These are phyloP conservation scores for Rutilus rutilus DNA, from an alignment of 2,113 vertebrate genomes.

Conservation along the genomic window DNA sequence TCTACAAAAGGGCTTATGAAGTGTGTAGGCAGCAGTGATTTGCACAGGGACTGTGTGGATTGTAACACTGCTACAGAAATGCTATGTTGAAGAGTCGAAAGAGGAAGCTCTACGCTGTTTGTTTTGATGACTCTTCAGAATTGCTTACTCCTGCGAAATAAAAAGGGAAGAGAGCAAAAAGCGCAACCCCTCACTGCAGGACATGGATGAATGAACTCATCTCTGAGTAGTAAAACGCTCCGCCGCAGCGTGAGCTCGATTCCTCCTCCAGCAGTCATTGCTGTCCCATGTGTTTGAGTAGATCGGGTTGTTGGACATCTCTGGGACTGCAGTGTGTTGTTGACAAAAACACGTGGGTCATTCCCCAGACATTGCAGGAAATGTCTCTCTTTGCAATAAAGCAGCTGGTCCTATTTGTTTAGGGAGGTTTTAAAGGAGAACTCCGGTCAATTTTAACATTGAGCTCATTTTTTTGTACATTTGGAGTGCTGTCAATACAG, in stretches of 20 bases:
- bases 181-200: constrained; percentile 8
- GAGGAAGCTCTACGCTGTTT: not conserved
- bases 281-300: constrained; percentile 3
- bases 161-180: not conserved
- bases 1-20: not conserved
- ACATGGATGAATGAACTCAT: constrained; percentile 26
- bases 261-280: constrained; percentile 12
- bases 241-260: constrained; percentile 2
- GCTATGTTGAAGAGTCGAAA: not conserved
- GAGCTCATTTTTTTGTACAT: no score
- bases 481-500: no score
- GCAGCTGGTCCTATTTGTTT: constrained; percentile 3
- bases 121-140: constrained; percentile 61
- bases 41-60: not conserved
- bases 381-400: constrained; percentile 12
- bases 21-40: not conserved
- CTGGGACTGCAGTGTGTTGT: constrained; percentile 22
- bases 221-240: constrained; percentile 26
- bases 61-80: not conserved
- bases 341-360: constrained; percentile 20
- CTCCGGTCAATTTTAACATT: no score
- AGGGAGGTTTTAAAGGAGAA: not conserved
- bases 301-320: constrained; percentile 8
- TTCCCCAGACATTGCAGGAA: constrained; percentile 39
- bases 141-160: constrained; percentile 30